These are phyloP conservation scores for Ploceus nigricollis DNA, from an alignment of 2,113 vertebrate species.

Conservation along the genomic window DNA sequence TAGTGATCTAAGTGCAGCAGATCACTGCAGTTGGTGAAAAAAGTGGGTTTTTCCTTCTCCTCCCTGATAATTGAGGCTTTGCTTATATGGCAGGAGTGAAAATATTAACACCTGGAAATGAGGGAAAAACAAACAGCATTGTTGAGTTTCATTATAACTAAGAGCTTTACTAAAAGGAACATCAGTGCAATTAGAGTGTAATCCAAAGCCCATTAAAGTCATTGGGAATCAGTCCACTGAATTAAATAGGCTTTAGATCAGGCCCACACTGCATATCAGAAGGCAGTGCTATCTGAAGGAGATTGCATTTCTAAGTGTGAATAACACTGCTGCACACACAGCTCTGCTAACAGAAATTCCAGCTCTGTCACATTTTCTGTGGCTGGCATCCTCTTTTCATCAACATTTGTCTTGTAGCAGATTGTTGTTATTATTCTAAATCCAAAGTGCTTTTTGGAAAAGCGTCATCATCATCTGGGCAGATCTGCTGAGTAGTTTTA, in stretches of 20 bases:
- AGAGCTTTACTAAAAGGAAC: slow-evolving; percentile 47
- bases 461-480: not conserved
- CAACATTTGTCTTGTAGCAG: slow-evolving; percentile 56
- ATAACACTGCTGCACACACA: slow-evolving; percentile 4
- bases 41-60: not conserved
- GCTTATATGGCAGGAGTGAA: not conserved
- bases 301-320: not conserved
- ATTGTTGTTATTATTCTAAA: slow-evolving; percentile 48
- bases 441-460: slow-evolving; percentile 30
- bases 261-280: not conserved
- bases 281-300: not conserved
- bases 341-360: slow-evolving; percentile 41
- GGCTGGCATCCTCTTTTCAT: slow-evolving; percentile 42
- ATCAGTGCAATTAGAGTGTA: slow-evolving; percentile 41
- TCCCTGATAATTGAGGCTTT: not conserved
- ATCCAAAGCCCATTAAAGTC: slow-evolving; percentile 59
- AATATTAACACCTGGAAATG: slow-evolving; percentile 10
- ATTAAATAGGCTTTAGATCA: slow-evolving; percentile 40
- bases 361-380: slow-evolving; percentile 28
- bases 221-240: slow-evolving; percentile 33
- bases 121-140: slow-evolving; percentile 23
- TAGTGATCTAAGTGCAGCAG: slow-evolving; percentile 2
- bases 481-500: not conserved
- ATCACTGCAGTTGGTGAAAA: not conserved
- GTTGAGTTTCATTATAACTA: slow-evolving; percentile 25